Evolutionary conservation across 1,140 invertebrate genomes (phyloP).

Genomic region (Bombus waltoni): DNA sequence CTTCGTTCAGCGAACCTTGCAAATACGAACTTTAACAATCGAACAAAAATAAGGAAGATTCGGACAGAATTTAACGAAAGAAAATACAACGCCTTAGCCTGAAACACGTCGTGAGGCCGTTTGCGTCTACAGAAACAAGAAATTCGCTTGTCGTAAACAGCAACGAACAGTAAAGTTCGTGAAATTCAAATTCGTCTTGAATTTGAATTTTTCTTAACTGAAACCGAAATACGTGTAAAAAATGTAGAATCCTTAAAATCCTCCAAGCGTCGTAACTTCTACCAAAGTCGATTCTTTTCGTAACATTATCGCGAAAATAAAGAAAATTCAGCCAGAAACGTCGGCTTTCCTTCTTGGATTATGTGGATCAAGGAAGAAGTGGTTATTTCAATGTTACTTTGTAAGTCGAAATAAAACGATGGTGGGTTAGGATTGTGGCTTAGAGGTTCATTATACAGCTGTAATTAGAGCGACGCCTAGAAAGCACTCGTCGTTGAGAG

Average conservation of each 20-base stretch:
- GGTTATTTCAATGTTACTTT: neutral
- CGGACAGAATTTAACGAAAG: neutral
- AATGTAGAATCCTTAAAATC: no score
- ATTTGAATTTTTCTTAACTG: no score
- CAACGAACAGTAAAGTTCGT: neutral
- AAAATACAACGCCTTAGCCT: neutral
- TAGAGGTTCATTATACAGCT: constrained; percentile 57
- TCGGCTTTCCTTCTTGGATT: no score
- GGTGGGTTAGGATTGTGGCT: constrained; percentile 23
- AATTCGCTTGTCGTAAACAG: no score
- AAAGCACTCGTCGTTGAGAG: constrained; percentile 56
- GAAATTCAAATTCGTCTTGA: neutral
- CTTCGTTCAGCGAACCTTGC: neutral
- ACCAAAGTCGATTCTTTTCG: no score
- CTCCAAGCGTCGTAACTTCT: no score
- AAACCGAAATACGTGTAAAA: no score
- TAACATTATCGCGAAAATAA: neutral
- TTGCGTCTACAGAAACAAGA: no score
- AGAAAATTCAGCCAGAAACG: neutral
- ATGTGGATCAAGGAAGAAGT: neutral
- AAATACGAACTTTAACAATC: no score
- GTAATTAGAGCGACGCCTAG: constrained; percentile 63
- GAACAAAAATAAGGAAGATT: neutral
- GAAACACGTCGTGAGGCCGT: no score
- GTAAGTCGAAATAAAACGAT: constrained; percentile 30